Conservation (phyloP, 2,113 vertebrate species). For the Hippocampus zosterae region DNA sequence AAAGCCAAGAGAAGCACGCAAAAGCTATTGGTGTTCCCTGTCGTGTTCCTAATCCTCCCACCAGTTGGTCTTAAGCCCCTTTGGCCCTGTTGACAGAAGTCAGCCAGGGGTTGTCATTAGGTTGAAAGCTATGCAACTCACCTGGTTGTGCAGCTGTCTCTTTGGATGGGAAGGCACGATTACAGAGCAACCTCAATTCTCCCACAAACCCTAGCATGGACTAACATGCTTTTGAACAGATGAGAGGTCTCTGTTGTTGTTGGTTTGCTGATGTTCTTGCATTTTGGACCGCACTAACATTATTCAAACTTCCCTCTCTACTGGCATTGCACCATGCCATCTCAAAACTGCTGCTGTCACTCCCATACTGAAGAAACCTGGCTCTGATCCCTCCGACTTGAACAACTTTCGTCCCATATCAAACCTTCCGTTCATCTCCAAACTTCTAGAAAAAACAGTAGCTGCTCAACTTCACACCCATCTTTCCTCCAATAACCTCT, state of each 20-base stretch:
- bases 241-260: constrained; percentile 44
- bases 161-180: constrained; percentile 42
- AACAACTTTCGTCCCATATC: too few species aligned
- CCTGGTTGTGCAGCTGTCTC: constrained; percentile 64
- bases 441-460: too few species aligned
- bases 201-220: constrained; percentile 26
- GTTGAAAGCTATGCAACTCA: constrained; percentile 61
- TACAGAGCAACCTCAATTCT: constrained; percentile 46
- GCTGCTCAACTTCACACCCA: too few species aligned
- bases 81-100: constrained; percentile 47
- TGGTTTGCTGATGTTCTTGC: constrained; percentile 29
- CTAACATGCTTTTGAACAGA: constrained; percentile 32
- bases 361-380: too few species aligned
- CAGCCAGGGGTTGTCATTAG: constrained; percentile 60
- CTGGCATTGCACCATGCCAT: too few species aligned
- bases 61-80: constrained; percentile 49
- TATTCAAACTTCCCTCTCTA: too few species aligned
- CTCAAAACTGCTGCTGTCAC: too few species aligned
- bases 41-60: constrained; percentile 46
- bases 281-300: not conserved
- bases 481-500: too few species aligned
- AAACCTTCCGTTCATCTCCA: too few species aligned
- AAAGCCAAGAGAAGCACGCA: constrained; percentile 31
- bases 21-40: constrained; percentile 38
- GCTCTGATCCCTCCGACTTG: too few species aligned